Evolutionary conservation across 2,113 vertebrate species (phyloP).

Genomic region (Alethe diademata): DNA sequence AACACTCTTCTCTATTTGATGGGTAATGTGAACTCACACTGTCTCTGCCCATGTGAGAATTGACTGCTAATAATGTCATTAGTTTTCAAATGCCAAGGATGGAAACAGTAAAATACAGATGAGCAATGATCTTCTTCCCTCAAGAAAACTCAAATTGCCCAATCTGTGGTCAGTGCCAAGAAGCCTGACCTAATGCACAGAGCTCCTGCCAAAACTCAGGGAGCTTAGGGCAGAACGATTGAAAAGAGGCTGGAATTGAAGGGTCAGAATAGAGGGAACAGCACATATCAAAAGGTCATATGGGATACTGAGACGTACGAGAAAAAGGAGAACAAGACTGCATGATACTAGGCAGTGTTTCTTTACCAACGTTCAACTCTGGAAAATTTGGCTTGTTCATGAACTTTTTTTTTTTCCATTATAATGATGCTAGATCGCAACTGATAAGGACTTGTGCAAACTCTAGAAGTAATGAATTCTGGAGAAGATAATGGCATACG

Average conservation of each 20-base stretch:
- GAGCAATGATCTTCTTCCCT: not conserved
- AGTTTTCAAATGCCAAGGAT: not conserved
- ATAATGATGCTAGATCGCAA: not conserved
- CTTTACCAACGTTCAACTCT: not conserved
- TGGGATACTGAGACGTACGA: not conserved
- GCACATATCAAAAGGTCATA: not conserved
- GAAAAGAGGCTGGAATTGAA: not conserved
- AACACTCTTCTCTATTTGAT: not conserved
- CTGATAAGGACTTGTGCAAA: not conserved
- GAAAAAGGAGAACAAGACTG: not conserved
- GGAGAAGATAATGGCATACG: not conserved
- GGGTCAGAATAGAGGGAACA: not conserved
- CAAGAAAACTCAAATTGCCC: not conserved
- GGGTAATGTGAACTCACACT: not conserved
- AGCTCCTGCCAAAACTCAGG: not conserved
- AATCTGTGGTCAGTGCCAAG: not conserved
- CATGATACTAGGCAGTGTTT: not conserved
- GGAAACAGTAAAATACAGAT: not conserved
- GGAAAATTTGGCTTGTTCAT: not conserved
- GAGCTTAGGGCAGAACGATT: rapidly evolving
- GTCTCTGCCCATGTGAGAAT: not conserved
- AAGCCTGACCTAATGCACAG: not conserved
- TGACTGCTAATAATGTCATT: not conserved
- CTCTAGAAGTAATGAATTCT: not conserved
- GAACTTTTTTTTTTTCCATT: not conserved